Evolutionary conservation across 2,113 vertebrate species (phyloP).

Genomic region (Phalacrocorax carbo): DNA sequence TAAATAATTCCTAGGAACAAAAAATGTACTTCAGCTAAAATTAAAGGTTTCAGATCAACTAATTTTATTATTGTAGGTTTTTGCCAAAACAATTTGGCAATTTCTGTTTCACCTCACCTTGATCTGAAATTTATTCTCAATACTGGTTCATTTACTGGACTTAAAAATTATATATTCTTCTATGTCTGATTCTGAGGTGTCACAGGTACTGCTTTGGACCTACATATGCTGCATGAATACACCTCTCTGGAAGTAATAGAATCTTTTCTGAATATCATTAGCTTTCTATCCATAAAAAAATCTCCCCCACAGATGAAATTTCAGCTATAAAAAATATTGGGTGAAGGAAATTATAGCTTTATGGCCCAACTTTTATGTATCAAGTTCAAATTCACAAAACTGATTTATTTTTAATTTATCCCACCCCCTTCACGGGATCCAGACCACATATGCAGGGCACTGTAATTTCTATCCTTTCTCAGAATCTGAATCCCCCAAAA

Average conservation of each 20-base stretch:
- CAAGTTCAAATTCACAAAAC: background rate
- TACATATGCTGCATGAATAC: background rate
- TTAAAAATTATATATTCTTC: background rate
- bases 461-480: conserved; percentile 14
- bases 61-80: background rate
- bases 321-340: background rate
- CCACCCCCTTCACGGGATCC: background rate
- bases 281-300: background rate
- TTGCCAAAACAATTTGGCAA: background rate
- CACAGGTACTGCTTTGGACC: background rate
- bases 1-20: background rate
- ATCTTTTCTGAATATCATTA: background rate
- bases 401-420: conserved; percentile 19
- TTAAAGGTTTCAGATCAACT: background rate
- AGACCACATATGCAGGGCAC: background rate
- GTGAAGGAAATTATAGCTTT: conserved; percentile 10
- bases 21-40: background rate
- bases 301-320: background rate
- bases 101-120: background rate
- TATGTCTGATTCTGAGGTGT: background rate
- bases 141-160: background rate
- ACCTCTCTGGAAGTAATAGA: background rate
- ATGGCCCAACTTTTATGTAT: background rate
- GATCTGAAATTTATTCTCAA: background rate
- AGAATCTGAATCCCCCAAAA: background rate